Percentiles rank a stretch among this genome's conserved stretches.
These are phyloP conservation scores for Psettodes erumei DNA, from an alignment of 2,113 vertebrate genomes.

Conservation along the genomic window DNA sequence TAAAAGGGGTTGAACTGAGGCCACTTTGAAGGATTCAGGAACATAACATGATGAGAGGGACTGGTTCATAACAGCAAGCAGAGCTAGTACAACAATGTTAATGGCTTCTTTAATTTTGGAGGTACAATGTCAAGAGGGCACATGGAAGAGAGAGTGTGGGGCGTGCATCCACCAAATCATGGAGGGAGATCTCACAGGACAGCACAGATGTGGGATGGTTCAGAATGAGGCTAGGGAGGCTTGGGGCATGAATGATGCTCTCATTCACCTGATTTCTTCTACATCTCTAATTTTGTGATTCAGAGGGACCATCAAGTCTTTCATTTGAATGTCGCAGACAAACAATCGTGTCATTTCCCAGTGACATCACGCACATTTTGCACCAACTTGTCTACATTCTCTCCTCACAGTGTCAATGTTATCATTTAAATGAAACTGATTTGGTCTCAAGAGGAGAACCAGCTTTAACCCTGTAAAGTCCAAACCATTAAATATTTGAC, in stretches of 20 bases:
- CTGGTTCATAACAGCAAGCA: background rate
- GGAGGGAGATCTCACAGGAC: background rate
- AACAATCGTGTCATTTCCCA: background rate
- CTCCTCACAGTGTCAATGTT: background rate
- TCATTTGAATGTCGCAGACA: background rate
- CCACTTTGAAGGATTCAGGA: background rate
- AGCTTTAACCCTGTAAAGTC: too few species aligned
- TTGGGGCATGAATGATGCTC: background rate
- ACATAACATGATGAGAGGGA: background rate
- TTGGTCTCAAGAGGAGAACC: background rate
- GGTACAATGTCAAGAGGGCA: background rate
- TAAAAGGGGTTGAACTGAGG: background rate
- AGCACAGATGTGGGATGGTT: too few species aligned
- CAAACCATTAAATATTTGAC: too few species aligned
- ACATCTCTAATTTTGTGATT: too few species aligned
- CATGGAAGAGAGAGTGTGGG: background rate
- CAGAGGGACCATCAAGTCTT: background rate
- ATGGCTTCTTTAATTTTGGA: slow-evolving; percentile 2
- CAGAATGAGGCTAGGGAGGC: background rate
- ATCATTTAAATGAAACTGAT: background rate
- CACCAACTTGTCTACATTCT: background rate
- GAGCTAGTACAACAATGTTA: background rate
- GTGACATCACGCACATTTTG: too few species aligned
- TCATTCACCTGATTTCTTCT: background rate
- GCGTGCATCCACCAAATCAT: background rate